Evolutionary conservation across 2,113 vertebrate species (phyloP), one percentile per base, ranked within the genome.

Genomic region (Uria aalge): DNA sequence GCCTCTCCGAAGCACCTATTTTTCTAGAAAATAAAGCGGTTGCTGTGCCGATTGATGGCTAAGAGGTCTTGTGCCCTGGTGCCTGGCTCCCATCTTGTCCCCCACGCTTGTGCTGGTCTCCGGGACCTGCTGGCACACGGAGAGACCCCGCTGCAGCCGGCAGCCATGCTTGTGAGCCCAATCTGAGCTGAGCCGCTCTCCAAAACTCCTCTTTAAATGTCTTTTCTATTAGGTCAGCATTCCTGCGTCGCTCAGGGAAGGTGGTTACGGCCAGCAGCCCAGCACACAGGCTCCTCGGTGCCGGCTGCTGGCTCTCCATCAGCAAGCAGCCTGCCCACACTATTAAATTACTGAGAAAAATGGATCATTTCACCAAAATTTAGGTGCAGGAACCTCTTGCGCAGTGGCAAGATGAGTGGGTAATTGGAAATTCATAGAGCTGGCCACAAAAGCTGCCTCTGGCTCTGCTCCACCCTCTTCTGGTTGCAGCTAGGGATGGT

Each of bases 331-430:
- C 96, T 90, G 96, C 96, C 96, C 90, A 96, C 22, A 5, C 93
- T 95, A 96, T 95, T 96, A 94, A 96, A 93, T 97, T 94, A 96
- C 96, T 79, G 82, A 88, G 92, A 97, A 96, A 97, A 97, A 97
- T 76, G 93, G 90, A 93, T 83, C 2, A 6, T 93, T 95, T 96
- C 78, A 95, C 93, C 96, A 97, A 96, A 95, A 94, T 92, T 94
- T 88, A 96, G 93, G 94, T 88, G 90, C 92, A 41, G 41, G 41
- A 41, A 41, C 41, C 41, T 41, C 41, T 41, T 41, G 41, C 12
- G 11, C 41, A 41, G 41, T 41, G 41, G 41, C 41, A 41, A 41
- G 41, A 41, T 12, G 41, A 41, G 41, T 14, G 41, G 41, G 41
- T 41, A 41, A 41, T 41, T 41, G 41, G 41, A 41, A 41, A 41